These are phyloP conservation scores for Rambutsinella grinnellia DNA, from an alignment of 2,888 invertebrate species.

Conservation along the genomic window DNA sequence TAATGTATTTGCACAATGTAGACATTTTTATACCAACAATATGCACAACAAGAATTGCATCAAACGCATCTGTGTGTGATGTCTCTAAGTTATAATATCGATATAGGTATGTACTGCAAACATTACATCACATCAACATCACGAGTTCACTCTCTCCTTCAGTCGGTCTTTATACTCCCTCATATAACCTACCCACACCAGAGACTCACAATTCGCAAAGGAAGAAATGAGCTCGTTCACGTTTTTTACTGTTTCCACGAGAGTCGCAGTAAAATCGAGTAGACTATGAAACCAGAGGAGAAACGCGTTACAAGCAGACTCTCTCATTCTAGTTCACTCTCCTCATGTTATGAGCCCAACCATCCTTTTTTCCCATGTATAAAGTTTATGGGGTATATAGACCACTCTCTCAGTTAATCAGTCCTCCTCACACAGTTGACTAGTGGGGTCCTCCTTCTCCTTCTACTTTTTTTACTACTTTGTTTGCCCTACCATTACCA, in stretches of 20 bases:
- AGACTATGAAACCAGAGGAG: conserved; percentile 11
- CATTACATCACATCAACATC: not conserved
- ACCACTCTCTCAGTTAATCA: conserved; percentile 45
- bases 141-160: not conserved
- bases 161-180: not conserved
- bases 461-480: not conserved
- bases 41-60: not conserved
- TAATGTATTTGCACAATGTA: not conserved
- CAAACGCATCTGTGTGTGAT: not conserved
- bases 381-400: conserved; percentile 51
- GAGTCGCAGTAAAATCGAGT: conserved; percentile 10
- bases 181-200: not conserved
- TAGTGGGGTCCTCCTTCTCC: conserved; percentile 44
- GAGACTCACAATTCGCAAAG: not conserved
- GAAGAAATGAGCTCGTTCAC: conserved; percentile 30
- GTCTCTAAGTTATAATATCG: no score
- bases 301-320: no score
- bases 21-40: not conserved
- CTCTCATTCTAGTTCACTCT: no score
- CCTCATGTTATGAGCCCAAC: no score
- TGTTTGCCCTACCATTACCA: conserved; percentile 11
- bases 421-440: conserved; percentile 49
- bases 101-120: not conserved
- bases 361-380: no score
- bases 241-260: conserved; percentile 7